Percentiles rank a stretch among this genome's conserved stretches.
Conservation (phyloP, 2,888 invertebrate species). For the Chironomus riparius region DNA sequence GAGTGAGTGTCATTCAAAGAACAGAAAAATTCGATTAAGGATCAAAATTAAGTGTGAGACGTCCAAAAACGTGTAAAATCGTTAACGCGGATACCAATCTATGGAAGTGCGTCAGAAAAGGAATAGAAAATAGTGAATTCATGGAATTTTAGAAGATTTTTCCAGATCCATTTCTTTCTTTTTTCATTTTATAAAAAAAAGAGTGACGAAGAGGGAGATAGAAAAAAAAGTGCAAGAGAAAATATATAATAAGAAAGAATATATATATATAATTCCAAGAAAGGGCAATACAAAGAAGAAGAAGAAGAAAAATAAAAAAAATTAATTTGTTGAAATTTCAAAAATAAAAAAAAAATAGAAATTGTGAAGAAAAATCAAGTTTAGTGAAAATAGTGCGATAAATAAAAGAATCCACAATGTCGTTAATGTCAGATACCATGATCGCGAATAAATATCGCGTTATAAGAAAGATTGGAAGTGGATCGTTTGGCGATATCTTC, state of each 20-base stretch:
- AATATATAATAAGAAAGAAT: background rate
- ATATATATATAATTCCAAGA: slow-evolving; percentile 16
- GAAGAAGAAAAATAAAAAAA: background rate
- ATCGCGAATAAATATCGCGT: slow-evolving; percentile 90
- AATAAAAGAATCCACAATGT: slow-evolving; percentile 11
- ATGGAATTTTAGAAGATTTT: background rate
- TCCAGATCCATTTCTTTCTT: background rate
- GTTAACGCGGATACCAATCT: background rate
- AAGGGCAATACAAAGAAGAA: slow-evolving; percentile 15
- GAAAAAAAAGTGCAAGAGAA: slow-evolving; percentile 8
- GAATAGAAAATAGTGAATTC: background rate
- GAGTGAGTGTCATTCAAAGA: background rate
- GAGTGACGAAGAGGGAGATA: slow-evolving; percentile 12
- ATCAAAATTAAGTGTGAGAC: background rate
- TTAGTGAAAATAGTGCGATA: background rate
- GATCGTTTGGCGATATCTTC: slow-evolving; percentile 99
- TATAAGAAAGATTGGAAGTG: slow-evolving; percentile 94
- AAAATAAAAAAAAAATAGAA: slow-evolving; percentile 7
- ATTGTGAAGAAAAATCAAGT: background rate
- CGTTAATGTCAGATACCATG: slow-evolving; percentile 53
- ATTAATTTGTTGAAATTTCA: background rate
- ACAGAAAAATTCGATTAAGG: background rate
- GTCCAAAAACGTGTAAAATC: background rate
- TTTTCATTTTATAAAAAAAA: slow-evolving; percentile 6
- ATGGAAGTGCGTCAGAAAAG: background rate